Evolutionary conservation across 2,797 vertebrate species (phyloP), one percentile per base, ranked within the genome.

Genomic region (Sibirionetta formosa): DNA sequence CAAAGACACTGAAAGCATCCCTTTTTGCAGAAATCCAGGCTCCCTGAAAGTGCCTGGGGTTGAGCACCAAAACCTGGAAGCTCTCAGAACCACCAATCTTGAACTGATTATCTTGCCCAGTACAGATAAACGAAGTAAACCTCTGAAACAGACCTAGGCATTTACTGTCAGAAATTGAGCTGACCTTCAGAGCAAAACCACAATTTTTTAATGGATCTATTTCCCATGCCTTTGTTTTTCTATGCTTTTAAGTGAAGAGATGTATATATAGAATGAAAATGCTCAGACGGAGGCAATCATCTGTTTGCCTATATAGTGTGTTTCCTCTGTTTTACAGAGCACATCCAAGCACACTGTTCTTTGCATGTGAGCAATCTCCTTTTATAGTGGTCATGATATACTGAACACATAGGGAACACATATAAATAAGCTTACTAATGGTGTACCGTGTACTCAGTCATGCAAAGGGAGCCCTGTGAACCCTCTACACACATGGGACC

Each of bases 341-440:
- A 82, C 75, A 77, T 92, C 83, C 81, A 64, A 44, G 71, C 36
- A 87, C 72, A 48, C 71, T 92, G 92, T 82, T 89, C 90, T 76
- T 42, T 1, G 9, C 44, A 90, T 54, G 81, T 8, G 82, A 91
- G 92, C 64, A 69, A 31, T 56, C 76, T 48, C 40, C 13, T 3
- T 89, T 89, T 78, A 68, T 15, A 68, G 82, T 69, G 84, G 33
- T 61, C 84, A 89, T 1, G 44, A 71, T 3, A 36, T 31, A 42
- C 70, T 85, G 78, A 85, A 33, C 12, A 66, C 81, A 80, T 61
- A 84, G 86, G 68, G 38, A 63, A 29, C 86, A 31, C 29, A 16
- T 57, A 40, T 20, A 7, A 13, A 69, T 27, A 81, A 87, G 91
- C 88, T 95, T 96, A 90, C 94, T 58, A 23, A 96, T 87, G 94